These are phyloP conservation scores for Pelochelys cantorii DNA, from an alignment of 2,797 vertebrate genomes.

Conservation along the genomic window DNA sequence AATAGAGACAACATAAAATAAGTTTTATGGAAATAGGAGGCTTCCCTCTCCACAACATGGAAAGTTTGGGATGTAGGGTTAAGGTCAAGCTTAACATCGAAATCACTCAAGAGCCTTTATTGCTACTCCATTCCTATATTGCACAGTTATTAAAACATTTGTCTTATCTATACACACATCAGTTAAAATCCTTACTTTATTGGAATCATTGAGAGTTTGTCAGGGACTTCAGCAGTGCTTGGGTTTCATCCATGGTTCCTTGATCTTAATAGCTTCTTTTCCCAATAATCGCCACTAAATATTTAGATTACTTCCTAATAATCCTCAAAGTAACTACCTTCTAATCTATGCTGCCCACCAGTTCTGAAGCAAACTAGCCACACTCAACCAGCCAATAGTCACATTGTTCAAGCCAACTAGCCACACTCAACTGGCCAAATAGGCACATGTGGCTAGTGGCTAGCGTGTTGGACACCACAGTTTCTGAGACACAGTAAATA, in stretches of 20 bases:
- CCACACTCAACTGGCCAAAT: no score
- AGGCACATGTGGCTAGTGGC: no score
- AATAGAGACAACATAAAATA: background rate
- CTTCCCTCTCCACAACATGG: background rate
- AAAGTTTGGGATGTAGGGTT: background rate
- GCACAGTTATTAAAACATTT: rapidly evolving
- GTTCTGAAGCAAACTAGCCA: no score
- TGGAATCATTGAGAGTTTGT: background rate
- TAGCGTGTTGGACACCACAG: background rate
- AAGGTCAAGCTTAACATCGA: background rate
- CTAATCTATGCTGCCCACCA: background rate
- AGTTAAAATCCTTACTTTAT: background rate
- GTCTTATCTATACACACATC: rapidly evolving
- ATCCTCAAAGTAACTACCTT: conserved; percentile 52
- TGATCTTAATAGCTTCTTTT: conserved; percentile 44
- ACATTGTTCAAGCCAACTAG: no score
- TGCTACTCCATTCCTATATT: background rate
- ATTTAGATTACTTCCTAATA: conserved; percentile 1
- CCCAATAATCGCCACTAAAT: background rate
- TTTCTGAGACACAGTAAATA: background rate
- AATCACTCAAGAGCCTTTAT: background rate
- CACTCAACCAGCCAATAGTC: no score
- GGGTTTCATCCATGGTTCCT: background rate
- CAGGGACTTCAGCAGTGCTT: rapidly evolving
- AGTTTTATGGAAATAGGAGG: background rate